Conservation (phyloP, 92 coral and sea anemone genomes). For the Palythoa heliodiscus region DNA sequence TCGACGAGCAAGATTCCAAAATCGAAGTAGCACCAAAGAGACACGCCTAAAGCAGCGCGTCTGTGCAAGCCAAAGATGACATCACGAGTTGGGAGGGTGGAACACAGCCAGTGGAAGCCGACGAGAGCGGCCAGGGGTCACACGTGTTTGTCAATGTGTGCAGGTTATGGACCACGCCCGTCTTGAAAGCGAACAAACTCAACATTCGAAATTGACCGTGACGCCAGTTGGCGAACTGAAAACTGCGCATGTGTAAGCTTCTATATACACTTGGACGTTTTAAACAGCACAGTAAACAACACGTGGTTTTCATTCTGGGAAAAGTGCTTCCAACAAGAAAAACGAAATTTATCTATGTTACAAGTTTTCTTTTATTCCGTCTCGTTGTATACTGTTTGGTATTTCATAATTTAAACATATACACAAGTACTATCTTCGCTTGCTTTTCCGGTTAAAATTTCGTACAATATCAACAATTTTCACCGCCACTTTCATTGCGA, state of each 20-base stretch:
- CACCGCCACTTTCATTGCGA: background rate
- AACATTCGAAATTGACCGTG: background rate
- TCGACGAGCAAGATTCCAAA: background rate
- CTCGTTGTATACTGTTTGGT: too few species aligned
- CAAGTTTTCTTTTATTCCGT: too few species aligned
- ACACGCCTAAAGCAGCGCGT: slow-evolving; percentile 12
- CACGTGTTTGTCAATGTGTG: background rate
- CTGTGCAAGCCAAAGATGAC: slow-evolving; percentile 1
- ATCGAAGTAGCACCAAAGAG: background rate
- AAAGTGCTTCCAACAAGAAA: too few species aligned
- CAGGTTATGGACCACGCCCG: background rate
- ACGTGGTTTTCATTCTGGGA: too few species aligned
- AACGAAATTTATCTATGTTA: too few species aligned
- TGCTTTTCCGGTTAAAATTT: background rate
- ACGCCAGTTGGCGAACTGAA: slow-evolving; percentile 3
- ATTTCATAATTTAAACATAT: background rate
- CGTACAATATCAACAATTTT: background rate
- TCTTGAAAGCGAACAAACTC: slow-evolving; percentile 23
- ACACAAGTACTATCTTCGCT: background rate
- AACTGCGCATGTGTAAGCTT: background rate
- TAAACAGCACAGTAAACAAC: too few species aligned
- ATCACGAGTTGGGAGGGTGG: slow-evolving; percentile 9
- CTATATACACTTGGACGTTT: too few species aligned
- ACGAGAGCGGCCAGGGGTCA: background rate
- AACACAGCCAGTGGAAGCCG: background rate